Evolutionary conservation across 2,888 invertebrate genomes (phyloP).

Genomic region (Synanthedon andrenaeformis): DNA sequence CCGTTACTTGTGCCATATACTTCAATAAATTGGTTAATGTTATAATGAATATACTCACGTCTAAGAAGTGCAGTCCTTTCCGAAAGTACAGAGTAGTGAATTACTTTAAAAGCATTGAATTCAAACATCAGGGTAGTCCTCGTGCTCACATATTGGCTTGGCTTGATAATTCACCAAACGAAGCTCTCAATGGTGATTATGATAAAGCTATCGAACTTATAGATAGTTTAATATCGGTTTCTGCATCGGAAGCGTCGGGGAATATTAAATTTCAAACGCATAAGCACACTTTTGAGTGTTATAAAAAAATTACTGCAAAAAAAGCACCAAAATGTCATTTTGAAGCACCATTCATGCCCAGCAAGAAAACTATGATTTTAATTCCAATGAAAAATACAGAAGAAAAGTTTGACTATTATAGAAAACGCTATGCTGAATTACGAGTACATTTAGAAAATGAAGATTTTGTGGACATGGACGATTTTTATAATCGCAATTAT

Average conservation of each 20-base stretch:
- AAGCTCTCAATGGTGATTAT: slow-evolving; percentile 17
- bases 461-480: slow-evolving; percentile 16
- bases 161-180: slow-evolving; percentile 25
- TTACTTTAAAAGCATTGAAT: slow-evolving; percentile 30
- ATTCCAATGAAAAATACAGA: slow-evolving; percentile 21
- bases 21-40: slow-evolving; percentile 31
- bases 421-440: slow-evolving; percentile 17
- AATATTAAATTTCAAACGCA: slow-evolving; percentile 21
- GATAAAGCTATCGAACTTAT: slow-evolving; percentile 14
- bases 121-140: slow-evolving; percentile 30
- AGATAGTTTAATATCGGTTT: slow-evolving; percentile 19
- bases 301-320: slow-evolving; percentile 17
- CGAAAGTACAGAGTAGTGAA: slow-evolving; percentile 18
- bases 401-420: slow-evolving; percentile 24
- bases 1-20: slow-evolving; percentile 22
- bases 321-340: slow-evolving; percentile 20
- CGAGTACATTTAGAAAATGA: slow-evolving; percentile 30
- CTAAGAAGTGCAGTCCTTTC: slow-evolving; percentile 26
- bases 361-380: slow-evolving; percentile 12
- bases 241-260: slow-evolving; percentile 19
- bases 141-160: slow-evolving; percentile 29
- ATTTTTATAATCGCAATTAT: slow-evolving; percentile 18
- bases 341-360: slow-evolving; percentile 25
- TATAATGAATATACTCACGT: slow-evolving; percentile 18
- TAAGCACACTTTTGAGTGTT: slow-evolving; percentile 23